These are phyloP conservation scores for Mallateleia sp. DNA, from an alignment of 2,888 invertebrate species.

Conservation along the genomic window DNA sequence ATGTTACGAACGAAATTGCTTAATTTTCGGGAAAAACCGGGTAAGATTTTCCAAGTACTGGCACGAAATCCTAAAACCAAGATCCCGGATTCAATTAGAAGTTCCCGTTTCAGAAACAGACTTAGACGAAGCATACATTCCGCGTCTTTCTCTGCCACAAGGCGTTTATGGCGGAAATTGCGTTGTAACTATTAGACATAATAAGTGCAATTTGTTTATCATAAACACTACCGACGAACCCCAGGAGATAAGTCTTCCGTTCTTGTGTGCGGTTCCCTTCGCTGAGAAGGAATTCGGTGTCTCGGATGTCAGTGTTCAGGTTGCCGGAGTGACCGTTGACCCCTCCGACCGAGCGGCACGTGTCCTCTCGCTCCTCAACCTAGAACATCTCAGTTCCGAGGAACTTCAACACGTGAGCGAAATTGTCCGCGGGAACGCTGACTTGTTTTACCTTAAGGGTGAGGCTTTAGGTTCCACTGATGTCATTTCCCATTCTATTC, in stretches of 20 bases:
- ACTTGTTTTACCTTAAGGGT: neutral
- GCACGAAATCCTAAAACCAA: neutral
- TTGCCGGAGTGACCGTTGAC: no score
- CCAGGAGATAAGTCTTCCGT: neutral
- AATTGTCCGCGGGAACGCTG: neutral
- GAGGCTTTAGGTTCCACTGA: neutral
- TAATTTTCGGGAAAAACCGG: neutral
- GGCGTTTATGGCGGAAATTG: conserved; percentile 31
- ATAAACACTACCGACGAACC: neutral
- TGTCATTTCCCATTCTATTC: no score
- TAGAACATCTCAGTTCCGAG: neutral
- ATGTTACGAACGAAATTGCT: neutral
- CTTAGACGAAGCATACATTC: conserved; percentile 5
- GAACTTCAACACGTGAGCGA: neutral
- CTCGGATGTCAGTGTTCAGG: no score
- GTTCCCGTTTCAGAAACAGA: neutral
- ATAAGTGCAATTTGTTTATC: conserved; percentile 7
- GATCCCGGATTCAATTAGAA: neutral
- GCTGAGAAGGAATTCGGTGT: neutral
- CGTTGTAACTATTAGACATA: neutral
- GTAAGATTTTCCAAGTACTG: neutral
- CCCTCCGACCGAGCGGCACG: neutral
- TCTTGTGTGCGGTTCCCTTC: neutral
- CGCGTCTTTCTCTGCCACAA: neutral
- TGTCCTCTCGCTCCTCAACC: neutral